A percentile compares a stretch with the other conserved stretches of the same genome.
phyloP scores from a whole-genome alignment of 2,888 invertebrate genomes.

The Lithophane leautieri region DNA sequence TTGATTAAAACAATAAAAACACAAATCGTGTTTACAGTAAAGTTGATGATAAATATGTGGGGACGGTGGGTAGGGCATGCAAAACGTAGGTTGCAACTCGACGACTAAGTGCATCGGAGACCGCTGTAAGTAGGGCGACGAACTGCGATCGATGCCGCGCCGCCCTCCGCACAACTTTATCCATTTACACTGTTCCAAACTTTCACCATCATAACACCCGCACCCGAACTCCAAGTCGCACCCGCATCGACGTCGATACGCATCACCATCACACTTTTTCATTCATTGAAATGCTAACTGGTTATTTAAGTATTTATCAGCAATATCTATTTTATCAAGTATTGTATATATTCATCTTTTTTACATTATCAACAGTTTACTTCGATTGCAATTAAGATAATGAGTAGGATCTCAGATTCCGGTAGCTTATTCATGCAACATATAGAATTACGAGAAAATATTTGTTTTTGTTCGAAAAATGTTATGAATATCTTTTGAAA shows the following conservation, averaged over 20 bases:
- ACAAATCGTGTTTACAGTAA: conserved; percentile 56
- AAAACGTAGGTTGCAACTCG: conserved; percentile 80
- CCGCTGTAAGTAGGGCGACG: conserved; percentile 89
- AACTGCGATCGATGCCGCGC: conserved; percentile 89
- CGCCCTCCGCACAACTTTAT: conserved; percentile 88
- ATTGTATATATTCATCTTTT: not conserved
- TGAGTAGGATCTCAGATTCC: conserved; percentile 11
- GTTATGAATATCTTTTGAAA: conserved; percentile 67
- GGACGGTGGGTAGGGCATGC: conserved; percentile 64
- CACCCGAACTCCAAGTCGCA: conserved; percentile 64
- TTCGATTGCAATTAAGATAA: conserved; percentile 6
- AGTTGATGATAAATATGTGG: conserved; percentile 54
- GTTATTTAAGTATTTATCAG: not conserved
- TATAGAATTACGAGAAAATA: conserved; percentile 28
- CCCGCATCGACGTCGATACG: conserved; percentile 61
- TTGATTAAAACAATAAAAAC: conserved; percentile 46
- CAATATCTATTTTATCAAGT: not conserved
- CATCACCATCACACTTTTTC: conserved; percentile 49
- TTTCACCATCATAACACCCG: conserved; percentile 85
- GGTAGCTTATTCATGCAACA: conserved; percentile 5
- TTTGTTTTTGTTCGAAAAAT: conserved; percentile 51
- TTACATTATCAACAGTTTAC: conserved; percentile 1
- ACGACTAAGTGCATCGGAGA: conserved; percentile 85
- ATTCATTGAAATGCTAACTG: conserved; percentile 43
- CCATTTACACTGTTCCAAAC: conserved; percentile 88